These are phyloP conservation scores for Smutsia temminckii DNA, from an alignment of 2,797 vertebrate species.

Conservation along the genomic window DNA sequence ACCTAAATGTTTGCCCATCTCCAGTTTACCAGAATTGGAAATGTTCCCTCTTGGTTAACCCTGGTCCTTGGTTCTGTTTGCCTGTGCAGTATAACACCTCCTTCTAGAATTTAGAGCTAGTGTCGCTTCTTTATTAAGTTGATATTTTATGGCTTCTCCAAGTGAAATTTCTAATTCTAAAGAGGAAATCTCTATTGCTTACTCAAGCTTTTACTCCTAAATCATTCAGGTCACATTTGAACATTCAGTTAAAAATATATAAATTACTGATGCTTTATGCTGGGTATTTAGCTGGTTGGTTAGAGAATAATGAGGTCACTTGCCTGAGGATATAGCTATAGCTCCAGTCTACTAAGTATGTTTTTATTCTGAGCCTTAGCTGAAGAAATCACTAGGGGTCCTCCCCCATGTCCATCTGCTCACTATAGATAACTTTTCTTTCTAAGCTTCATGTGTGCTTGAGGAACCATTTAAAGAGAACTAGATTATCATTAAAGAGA, in stretches of 20 bases:
- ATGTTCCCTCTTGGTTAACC: neutral
- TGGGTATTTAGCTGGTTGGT: neutral
- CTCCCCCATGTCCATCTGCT: neutral
- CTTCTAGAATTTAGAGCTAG: neutral
- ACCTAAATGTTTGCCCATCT: neutral
- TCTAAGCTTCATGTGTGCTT: neutral
- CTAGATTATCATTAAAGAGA: neutral
- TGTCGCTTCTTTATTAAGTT: neutral
- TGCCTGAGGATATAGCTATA: neutral
- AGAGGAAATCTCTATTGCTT: neutral
- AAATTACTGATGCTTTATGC: neutral
- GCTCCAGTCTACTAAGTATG: neutral
- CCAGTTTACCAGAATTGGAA: neutral
- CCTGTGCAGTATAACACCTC: neutral
- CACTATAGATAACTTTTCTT: neutral
- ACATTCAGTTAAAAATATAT: neutral
- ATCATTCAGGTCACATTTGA: neutral
- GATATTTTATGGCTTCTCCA: neutral
- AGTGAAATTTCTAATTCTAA: constrained; percentile 9
- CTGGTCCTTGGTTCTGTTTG: neutral
- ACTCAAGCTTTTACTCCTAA: neutral
- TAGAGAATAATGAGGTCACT: neutral
- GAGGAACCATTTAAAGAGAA: neutral
- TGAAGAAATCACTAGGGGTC: neutral
- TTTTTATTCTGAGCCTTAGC: constrained; percentile 17